Evolutionary conservation across 2,797 vertebrate genomes (phyloP).

Genomic region (Brachyrhaphis roseni): DNA sequence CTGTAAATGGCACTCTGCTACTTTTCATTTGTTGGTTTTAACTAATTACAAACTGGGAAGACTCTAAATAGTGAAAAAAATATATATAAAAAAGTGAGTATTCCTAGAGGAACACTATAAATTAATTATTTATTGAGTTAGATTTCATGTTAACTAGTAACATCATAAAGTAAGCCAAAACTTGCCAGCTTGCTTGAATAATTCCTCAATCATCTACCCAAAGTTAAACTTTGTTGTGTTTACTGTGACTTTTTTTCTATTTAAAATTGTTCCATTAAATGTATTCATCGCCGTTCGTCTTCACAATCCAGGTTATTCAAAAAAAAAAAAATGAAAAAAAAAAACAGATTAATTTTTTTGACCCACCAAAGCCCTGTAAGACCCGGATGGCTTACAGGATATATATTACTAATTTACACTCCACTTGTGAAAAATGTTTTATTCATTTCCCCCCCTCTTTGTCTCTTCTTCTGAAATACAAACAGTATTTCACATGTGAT

Average conservation of each 20-base stretch:
- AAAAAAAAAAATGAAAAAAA: constrained; percentile 8
- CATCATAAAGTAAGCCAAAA: constrained; percentile 52
- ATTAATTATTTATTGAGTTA: constrained; percentile 64
- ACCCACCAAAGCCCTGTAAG: constrained; percentile 36
- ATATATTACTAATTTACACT: constrained; percentile 47
- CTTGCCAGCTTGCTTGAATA: constrained; percentile 57
- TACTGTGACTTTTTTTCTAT: background rate
- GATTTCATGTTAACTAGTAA: constrained; percentile 61
- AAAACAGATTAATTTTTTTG: background rate
- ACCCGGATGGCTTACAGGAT: constrained; percentile 29
- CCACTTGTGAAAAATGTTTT: constrained; percentile 43
- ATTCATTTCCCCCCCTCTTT: constrained; percentile 24
- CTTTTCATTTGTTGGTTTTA: constrained; percentile 31
- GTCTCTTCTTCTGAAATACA: constrained; percentile 39
- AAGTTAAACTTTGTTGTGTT: constrained; percentile 29
- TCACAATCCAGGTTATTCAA: constrained; percentile 1
- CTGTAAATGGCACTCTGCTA: constrained; percentile 16
- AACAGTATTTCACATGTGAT: constrained; percentile 48
- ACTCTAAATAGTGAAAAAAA: constrained; percentile 21
- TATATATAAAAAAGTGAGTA: background rate
- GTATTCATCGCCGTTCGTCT: background rate
- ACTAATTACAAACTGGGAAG: constrained; percentile 52
- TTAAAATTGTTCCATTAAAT: constrained; percentile 6
- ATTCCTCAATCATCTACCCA: constrained; percentile 52
- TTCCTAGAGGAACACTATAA: constrained; percentile 37